Percentiles rank a stretch among this genome's conserved stretches.
Evolutionary conservation across 2,113 vertebrate species (phyloP).

Genomic region (Alosa alosa): DNA sequence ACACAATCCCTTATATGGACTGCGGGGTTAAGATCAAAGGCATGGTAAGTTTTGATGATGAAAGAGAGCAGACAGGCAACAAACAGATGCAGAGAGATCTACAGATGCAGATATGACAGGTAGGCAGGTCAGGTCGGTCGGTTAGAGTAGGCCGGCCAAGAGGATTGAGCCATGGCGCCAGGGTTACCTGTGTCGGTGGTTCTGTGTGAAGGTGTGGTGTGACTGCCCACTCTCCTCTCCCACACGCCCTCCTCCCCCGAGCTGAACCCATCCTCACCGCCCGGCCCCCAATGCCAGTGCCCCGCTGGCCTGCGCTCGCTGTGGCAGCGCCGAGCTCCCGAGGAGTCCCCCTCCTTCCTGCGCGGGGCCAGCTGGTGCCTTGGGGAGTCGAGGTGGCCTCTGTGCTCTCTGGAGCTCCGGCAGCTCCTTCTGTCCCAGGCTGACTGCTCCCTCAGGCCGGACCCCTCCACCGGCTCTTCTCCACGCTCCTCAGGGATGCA

Average conservation of each 20-base stretch:
- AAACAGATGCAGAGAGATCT: background rate
- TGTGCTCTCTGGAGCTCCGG: background rate
- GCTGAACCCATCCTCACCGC: constrained; percentile 50
- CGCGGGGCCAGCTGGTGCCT: constrained; percentile 6
- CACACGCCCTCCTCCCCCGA: constrained; percentile 51
- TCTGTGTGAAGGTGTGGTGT: constrained; percentile 51
- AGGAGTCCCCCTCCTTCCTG: background rate
- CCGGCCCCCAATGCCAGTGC: constrained; percentile 36
- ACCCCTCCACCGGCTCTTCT: constrained; percentile 33
- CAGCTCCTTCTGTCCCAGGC: constrained; percentile 34
- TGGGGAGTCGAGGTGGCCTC: background rate
- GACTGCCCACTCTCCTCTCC: constrained; percentile 49
- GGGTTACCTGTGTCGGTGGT: constrained; percentile 51
- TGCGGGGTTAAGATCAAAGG: background rate
- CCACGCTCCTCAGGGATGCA: constrained; percentile 1
- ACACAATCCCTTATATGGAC: background rate
- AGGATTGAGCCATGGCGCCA: background rate
- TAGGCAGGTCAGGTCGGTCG: background rate
- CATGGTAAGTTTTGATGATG: background rate
- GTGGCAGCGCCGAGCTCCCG: background rate
- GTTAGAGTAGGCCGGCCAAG: background rate
- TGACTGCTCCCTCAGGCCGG: constrained; percentile 32
- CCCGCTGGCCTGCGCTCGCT: constrained; percentile 18
- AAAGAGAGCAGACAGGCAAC: constrained; percentile 1
- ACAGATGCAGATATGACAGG: background rate